Base-by-base conservation (phyloP, 2,113 vertebrate genomes). In the Holacanthus passer region DNA sequence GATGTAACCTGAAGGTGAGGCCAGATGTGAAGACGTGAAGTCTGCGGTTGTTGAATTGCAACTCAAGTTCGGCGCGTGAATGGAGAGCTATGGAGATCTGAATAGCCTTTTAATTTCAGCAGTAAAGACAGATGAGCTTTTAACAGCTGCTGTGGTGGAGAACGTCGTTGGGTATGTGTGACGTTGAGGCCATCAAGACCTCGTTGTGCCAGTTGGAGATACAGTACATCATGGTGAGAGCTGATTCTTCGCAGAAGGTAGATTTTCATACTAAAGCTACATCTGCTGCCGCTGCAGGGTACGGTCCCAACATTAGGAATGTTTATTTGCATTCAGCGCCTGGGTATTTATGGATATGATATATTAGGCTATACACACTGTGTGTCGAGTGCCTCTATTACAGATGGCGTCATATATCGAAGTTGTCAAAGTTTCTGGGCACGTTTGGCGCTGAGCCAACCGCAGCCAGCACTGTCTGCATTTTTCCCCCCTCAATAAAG, bases 11-110 rank as follows among this genome's bases (percentile, higher is more conserved):
- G 64, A 59, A 87, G 82, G 77, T 73, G 14, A 58, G 53, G 78
- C 85, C 88, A 86, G 83, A 91, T 90, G 89, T 80, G 87, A 56
- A 52, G 84, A 79, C 24, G 66, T 24, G 55, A 63, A 72, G 60
- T 53, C 50, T 52, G 37, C 37, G n/a, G 69, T 7, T 17, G 70
- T 62, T 62, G 43, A 74, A 83, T 77, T 53, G 85, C 35, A 66
- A 14, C 60, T 74, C 17, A 29, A 66, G 75, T 70, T 67, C 5
- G 35, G 29, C 16, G 2, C 52, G 80, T 67, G 76, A 86, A 76
- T 47, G 78, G 62, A 41, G 43, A 74, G 52, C 77, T 69, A 82
- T 80, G 79, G 62, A 77, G 77, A 85, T 63, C 0, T n/a, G 47
- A 83, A 89, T 48, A 6, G 69, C 41, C 79, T 83, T 89, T 84